Conservation (phyloP, 2,888 invertebrate species). For the Synanthedon formicaeformis region DNA sequence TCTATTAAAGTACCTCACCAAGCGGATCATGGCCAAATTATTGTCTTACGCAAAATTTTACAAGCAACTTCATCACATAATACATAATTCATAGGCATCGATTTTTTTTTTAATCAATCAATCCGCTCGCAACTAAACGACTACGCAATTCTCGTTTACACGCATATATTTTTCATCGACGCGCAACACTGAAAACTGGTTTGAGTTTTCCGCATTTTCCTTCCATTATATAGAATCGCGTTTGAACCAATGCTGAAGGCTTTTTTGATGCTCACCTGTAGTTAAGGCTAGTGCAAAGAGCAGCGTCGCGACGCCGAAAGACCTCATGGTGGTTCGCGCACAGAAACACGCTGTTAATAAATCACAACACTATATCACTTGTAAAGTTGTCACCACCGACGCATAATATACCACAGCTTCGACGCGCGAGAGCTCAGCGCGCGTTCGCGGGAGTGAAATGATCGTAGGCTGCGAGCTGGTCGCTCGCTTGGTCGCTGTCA, state of each 20-base stretch:
- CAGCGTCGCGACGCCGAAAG: conserved; percentile 44
- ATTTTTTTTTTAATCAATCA: too few relatives aligned
- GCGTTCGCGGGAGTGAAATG: conserved; percentile 42
- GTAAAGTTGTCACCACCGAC: conserved; percentile 44
- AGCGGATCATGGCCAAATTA: too few relatives aligned
- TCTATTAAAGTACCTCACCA: too few relatives aligned
- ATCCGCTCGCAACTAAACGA: too few relatives aligned
- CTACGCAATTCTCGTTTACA: too few relatives aligned
- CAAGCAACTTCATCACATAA: too few relatives aligned
- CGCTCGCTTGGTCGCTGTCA: conserved; percentile 13
- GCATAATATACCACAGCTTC: conserved; percentile 50
- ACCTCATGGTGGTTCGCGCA: conserved; percentile 32
- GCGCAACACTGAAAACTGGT: neutral
- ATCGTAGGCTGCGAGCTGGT: conserved; percentile 3
- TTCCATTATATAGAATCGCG: neutral
- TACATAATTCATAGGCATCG: too few relatives aligned
- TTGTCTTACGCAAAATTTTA: too few relatives aligned
- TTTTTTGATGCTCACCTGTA: conserved; percentile 31
- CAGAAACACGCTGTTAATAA: conserved; percentile 4
- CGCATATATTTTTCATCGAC: too few relatives aligned
- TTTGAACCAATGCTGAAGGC: neutral
- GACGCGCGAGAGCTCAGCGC: conserved; percentile 62
- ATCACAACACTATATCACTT: conserved; percentile 44
- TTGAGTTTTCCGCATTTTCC: neutral
- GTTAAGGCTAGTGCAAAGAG: conserved; percentile 38